phyloP scores from a whole-genome alignment of 2,113 vertebrate species.

The Irena cyanogastra region DNA sequence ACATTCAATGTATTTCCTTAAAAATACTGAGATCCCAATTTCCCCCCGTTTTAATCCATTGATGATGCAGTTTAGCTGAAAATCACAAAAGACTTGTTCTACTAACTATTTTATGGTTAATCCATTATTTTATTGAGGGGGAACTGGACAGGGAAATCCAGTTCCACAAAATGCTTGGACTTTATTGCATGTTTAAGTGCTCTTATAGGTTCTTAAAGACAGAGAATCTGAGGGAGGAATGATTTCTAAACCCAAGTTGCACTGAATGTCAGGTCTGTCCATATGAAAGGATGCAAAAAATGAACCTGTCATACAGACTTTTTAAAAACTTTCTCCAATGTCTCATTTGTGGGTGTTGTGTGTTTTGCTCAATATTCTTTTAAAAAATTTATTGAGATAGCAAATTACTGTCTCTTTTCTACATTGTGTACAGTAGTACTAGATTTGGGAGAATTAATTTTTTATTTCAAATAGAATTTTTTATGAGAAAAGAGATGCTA shows the following conservation, averaged over 20 bases:
- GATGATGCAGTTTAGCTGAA: background rate
- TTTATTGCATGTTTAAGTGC: background rate
- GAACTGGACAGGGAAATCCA: background rate
- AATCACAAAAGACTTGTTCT: background rate
- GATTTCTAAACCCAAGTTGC: background rate
- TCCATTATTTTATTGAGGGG: background rate
- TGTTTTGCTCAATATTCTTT: background rate
- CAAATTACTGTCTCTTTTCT: background rate
- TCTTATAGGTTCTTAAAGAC: background rate
- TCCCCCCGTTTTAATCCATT: background rate
- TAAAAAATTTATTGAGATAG: background rate
- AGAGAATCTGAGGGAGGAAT: background rate
- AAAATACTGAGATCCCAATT: background rate
- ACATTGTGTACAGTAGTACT: background rate
- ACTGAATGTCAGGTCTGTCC: background rate
- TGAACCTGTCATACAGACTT: background rate
- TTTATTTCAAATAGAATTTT: slow-evolving; percentile 32
- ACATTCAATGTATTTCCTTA: background rate
- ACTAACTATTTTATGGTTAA: background rate
- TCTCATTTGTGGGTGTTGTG: background rate
- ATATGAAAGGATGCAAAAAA: background rate
- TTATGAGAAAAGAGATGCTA: background rate
- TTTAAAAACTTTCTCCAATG: background rate
- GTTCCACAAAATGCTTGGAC: background rate
- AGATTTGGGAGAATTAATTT: background rate